Evolutionary conservation across 1,140 invertebrate genomes (phyloP).

Genomic region (Drosophila takahashii): DNA sequence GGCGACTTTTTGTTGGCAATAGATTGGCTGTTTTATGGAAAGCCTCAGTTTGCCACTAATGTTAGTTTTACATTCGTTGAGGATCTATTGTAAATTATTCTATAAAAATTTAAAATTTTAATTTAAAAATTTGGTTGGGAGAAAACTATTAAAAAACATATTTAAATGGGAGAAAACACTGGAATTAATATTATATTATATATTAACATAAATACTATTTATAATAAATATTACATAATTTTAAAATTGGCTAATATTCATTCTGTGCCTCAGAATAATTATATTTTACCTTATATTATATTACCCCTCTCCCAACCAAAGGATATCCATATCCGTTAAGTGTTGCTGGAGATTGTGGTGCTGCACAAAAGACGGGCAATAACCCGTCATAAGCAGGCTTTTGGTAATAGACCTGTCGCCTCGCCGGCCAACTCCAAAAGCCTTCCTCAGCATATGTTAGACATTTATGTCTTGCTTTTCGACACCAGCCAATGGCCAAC

Average conservation of each 20-base stretch:
- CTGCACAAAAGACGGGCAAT: constrained; percentile 26
- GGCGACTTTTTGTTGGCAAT: constrained; percentile 15
- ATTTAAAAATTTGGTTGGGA: too few species aligned
- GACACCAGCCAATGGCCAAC: constrained; percentile 49
- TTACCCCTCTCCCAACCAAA: too few species aligned
- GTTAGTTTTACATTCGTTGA: constrained; percentile 22
- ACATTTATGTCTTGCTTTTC: constrained; percentile 77
- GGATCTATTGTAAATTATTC: neutral
- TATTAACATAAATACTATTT: too few species aligned
- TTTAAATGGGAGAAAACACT: too few species aligned
- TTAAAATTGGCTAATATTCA: too few species aligned
- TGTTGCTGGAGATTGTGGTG: neutral
- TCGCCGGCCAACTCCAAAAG: constrained; percentile 21
- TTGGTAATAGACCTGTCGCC: constrained; percentile 56
- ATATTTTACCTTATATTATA: neutral
- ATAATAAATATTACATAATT: too few species aligned
- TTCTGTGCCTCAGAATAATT: too few species aligned
- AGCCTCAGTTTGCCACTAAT: constrained; percentile 11
- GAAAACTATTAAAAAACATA: too few species aligned
- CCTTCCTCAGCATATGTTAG: constrained; percentile 61
- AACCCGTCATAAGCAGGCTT: constrained; percentile 40
- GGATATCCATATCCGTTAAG: constrained; percentile 6
- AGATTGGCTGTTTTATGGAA: constrained; percentile 14
- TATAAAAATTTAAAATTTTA: neutral
- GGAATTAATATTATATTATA: too few species aligned